Evolutionary conservation across 1,140 invertebrate genomes (phyloP).

Genomic region (Lordiphosa clarofinis): DNA sequence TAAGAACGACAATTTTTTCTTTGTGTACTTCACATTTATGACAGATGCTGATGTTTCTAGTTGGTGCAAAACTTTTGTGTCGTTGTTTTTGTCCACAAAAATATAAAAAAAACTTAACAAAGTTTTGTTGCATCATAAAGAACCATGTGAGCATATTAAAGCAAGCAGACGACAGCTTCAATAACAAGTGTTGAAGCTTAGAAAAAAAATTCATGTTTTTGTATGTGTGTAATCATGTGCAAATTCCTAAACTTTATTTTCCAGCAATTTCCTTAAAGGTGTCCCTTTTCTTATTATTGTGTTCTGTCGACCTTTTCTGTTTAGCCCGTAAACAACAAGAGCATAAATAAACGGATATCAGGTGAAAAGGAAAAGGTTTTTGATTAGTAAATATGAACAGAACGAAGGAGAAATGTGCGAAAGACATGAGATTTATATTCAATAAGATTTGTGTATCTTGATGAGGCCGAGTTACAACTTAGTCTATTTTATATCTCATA

Average conservation of each 20-base stretch:
- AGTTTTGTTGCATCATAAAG: slow-evolving; percentile 9
- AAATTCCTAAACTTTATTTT: slow-evolving; percentile 24
- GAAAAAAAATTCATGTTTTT: slow-evolving; percentile 9
- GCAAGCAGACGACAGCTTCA: background rate
- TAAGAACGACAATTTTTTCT: too few relatives aligned
- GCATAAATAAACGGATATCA: slow-evolving; percentile 15
- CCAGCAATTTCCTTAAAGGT: slow-evolving; percentile 10
- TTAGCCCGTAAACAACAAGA: slow-evolving; percentile 11
- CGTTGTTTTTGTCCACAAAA: slow-evolving; percentile 7
- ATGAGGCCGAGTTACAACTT: background rate
- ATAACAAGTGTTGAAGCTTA: background rate
- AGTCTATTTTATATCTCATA: too few relatives aligned
- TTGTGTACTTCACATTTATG: too few relatives aligned
- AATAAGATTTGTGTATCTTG: slow-evolving; percentile 5
- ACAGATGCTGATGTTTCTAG: slow-evolving; percentile 6
- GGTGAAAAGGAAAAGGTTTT: slow-evolving; percentile 7
- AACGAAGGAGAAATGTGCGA: slow-evolving; percentile 6
- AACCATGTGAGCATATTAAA: slow-evolving; percentile 2
- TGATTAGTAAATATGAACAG: slow-evolving; percentile 21
- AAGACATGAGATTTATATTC: slow-evolving; percentile 8
- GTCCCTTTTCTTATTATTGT: background rate
- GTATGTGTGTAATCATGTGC: slow-evolving; percentile 19
- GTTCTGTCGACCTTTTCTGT: background rate
- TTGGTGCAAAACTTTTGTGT: slow-evolving; percentile 2
- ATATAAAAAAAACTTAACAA: slow-evolving; percentile 12